Evolutionary conservation across 2,797 vertebrate species (phyloP).

Genomic region (Acipenser transmontanus): DNA sequence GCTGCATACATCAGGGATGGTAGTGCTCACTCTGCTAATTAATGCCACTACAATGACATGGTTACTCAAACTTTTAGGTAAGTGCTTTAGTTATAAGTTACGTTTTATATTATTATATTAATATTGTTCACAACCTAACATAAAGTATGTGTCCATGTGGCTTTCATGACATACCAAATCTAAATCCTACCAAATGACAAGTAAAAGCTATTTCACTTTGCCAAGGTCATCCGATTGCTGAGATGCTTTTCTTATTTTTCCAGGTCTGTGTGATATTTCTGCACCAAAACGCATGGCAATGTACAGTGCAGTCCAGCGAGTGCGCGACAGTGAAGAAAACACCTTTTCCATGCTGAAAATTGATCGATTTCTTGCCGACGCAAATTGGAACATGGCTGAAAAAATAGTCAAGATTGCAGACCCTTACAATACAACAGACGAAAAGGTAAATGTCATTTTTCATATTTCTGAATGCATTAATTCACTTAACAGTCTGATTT

Average conservation of each 20-base stretch:
- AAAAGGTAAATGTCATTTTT: neutral
- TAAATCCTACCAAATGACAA: no score
- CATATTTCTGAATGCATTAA: no score
- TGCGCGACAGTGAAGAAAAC: slow-evolving; percentile 15
- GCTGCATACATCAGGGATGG: slow-evolving; percentile 18
- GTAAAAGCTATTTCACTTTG: no score
- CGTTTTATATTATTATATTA: no score
- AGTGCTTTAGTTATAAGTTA: neutral
- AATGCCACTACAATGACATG: slow-evolving; percentile 18
- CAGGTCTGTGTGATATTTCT: slow-evolving; percentile 19
- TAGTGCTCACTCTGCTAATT: slow-evolving; percentile 18
- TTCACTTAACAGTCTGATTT: no score
- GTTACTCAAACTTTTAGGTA: slow-evolving; percentile 21
- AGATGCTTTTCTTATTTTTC: neutral
- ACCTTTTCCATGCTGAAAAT: slow-evolving; percentile 21
- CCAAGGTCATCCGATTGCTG: no score
- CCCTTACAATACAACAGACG: slow-evolving; percentile 15
- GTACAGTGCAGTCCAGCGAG: slow-evolving; percentile 16
- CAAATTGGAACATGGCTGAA: slow-evolving; percentile 17
- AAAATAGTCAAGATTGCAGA: slow-evolving; percentile 11
- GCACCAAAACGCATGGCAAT: slow-evolving; percentile 17
- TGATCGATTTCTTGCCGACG: slow-evolving; percentile 17
- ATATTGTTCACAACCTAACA: no score
- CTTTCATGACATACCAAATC: no score
- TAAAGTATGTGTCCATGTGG: no score